Evolutionary conservation across 2,888 invertebrate species (phyloP).

Genomic region (Netelia virgata): DNA sequence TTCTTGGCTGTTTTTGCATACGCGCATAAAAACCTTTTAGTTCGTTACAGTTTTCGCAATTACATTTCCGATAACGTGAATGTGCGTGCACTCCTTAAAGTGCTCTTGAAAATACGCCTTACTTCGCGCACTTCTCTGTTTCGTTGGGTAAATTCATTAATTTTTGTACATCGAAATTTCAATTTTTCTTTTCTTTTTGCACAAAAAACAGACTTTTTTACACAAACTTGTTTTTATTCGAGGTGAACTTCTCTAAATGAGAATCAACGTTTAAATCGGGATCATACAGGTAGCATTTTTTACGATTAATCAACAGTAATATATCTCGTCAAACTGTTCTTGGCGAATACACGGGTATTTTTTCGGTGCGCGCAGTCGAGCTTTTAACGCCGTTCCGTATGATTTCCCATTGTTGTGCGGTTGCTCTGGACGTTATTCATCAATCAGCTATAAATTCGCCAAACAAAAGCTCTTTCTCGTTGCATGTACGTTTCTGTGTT

Average conservation of each 20-base stretch:
- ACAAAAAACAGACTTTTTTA: too few species aligned
- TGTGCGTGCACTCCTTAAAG: background rate
- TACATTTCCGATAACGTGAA: slow-evolving; percentile 39
- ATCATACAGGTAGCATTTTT: too few species aligned
- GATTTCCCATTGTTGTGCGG: slow-evolving; percentile 61
- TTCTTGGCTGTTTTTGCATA: slow-evolving; percentile 38
- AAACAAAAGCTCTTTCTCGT: slow-evolving; percentile 59
- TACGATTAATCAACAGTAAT: slow-evolving; percentile 36
- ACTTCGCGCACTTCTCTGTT: too few species aligned
- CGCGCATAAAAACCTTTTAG: slow-evolving; percentile 8
- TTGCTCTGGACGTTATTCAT: slow-evolving; percentile 60
- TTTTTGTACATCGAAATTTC: too few species aligned
- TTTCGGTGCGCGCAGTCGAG: slow-evolving; percentile 27
- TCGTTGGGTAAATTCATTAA: too few species aligned
- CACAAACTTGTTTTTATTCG: too few species aligned
- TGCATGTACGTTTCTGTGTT: background rate
- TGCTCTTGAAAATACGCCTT: too few species aligned
- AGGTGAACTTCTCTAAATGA: too few species aligned
- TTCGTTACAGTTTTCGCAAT: slow-evolving; percentile 54
- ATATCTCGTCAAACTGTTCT: slow-evolving; percentile 50
- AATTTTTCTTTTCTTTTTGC: too few species aligned
- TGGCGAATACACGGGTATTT: slow-evolving; percentile 11
- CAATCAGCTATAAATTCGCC: slow-evolving; percentile 64
- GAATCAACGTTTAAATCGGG: too few species aligned
- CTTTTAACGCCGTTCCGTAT: slow-evolving; percentile 63